Evolutionary conservation across 23 tunicate genomes (phyloP).

Genomic region (Clavelina lepadiformis): DNA sequence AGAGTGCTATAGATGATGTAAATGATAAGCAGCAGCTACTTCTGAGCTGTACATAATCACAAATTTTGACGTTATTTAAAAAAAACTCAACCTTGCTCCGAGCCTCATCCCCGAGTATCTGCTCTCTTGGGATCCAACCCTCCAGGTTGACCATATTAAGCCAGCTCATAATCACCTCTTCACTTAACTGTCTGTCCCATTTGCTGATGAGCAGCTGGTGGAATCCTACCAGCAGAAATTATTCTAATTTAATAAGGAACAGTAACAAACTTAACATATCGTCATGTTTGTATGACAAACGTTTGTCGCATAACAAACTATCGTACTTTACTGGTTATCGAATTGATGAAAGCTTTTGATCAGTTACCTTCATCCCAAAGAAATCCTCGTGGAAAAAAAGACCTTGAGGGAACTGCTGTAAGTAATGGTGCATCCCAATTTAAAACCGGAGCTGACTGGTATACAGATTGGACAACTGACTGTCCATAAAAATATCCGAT

Average conservation of each 20-base stretch:
- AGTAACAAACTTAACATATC: too few species aligned
- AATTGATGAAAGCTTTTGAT: too few species aligned
- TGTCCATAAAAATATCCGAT: conserved; percentile 94
- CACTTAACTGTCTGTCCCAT: conserved; percentile 75
- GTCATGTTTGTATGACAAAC: too few species aligned
- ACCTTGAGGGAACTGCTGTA: conserved; percentile 96
- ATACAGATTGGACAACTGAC: conserved; percentile 69
- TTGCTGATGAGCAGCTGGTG: conserved; percentile 87
- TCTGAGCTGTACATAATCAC: too few species aligned
- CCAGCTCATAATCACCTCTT: conserved; percentile 77
- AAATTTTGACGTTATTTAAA: too few species aligned
- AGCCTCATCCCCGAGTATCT: conserved; percentile 87
- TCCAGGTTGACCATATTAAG: conserved; percentile 69
- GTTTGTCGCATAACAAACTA: too few species aligned
- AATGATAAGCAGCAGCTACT: too few species aligned
- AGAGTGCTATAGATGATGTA: too few species aligned
- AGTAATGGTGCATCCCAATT: conserved; percentile 77
- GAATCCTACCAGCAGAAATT: conserved; percentile 87
- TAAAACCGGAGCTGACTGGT: conserved; percentile 33
- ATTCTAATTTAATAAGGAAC: too few species aligned
- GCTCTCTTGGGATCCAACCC: conserved; percentile 99
- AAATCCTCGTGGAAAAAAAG: conserved; percentile 98
- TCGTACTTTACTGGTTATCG: too few species aligned
- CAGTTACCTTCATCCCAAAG: conserved; percentile 95
- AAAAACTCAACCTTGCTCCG: conserved; percentile 79